Conservation (phyloP, 2,797 vertebrate species). For the Austrolebias charrua region DNA sequence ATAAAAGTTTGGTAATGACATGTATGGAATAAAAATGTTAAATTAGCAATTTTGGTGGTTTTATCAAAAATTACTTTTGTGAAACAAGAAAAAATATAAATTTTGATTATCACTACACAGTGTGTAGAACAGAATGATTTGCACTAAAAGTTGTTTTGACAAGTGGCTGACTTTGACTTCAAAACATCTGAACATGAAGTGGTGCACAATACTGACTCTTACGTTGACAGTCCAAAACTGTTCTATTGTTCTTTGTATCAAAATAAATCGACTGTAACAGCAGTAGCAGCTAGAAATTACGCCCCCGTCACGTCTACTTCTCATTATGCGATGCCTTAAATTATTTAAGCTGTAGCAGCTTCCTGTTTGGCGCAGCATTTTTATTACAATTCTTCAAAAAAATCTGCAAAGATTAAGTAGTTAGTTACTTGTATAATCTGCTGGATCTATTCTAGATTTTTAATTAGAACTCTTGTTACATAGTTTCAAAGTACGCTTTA, state of each 20-base stretch:
- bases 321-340: neutral
- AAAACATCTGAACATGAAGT: neutral
- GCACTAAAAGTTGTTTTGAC: conserved; percentile 2
- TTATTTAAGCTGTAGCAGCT: too few species aligned
- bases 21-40: neutral
- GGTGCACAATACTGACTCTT: neutral
- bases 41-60: neutral
- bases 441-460: too few species aligned
- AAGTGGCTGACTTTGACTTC: neutral
- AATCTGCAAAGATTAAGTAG: too few species aligned
- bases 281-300: neutral
- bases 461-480: too few species aligned
- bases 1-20: neutral
- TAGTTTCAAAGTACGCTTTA: too few species aligned
- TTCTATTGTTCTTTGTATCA: neutral
- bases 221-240: neutral
- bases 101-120: neutral
- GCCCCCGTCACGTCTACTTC: neutral
- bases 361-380: neutral
- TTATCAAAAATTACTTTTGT: neutral
- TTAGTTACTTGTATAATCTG: too few species aligned
- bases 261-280: neutral
- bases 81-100: neutral
- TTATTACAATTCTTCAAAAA: neutral
- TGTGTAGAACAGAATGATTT: neutral